Percentiles rank a stretch among this genome's conserved stretches.
Evolutionary conservation across 1,140 invertebrate species (phyloP).

Genomic region (Trissolcus basalis): DNA sequence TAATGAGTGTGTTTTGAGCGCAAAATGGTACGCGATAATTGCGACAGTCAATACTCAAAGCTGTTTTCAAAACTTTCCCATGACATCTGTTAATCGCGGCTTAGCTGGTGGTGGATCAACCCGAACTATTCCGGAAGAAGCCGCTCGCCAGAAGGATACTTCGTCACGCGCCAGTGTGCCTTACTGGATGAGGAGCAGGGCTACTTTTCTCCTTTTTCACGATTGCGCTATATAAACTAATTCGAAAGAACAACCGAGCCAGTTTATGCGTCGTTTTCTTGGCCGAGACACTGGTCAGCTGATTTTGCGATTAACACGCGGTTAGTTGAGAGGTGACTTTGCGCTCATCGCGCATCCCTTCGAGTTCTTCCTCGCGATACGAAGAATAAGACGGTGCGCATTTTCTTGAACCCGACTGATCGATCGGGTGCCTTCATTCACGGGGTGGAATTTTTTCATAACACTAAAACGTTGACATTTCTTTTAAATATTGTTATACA

Average conservation of each 20-base stretch:
- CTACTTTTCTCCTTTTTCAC: conserved; percentile 60
- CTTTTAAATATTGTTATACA: no score
- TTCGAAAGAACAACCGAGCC: conserved; percentile 47
- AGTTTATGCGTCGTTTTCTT: conserved; percentile 55
- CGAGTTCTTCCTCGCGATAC: no score
- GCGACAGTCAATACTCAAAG: conserved; percentile 33
- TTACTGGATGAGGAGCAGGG: conserved; percentile 54
- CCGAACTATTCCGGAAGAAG: conserved; percentile 42
- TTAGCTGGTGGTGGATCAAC: conserved; percentile 45
- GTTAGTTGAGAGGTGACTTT: neutral
- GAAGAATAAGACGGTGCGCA: no score
- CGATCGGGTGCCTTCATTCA: no score
- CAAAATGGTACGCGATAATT: conserved; percentile 56
- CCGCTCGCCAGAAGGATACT: conserved; percentile 53
- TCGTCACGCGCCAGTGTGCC: conserved; percentile 56
- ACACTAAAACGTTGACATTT: no score
- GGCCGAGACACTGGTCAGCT: conserved; percentile 40
- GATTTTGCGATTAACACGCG: conserved; percentile 44
- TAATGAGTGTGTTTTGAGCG: conserved; percentile 11
- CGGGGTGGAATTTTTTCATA: no score
- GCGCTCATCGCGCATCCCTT: no score
- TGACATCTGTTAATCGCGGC: conserved; percentile 56
- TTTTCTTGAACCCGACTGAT: no score
- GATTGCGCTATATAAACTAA: conserved; percentile 60
- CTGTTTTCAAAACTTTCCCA: conserved; percentile 58